phyloP scores from a whole-genome alignment of 2,797 vertebrate species.

The Cryptoblepharus egeriae region DNA sequence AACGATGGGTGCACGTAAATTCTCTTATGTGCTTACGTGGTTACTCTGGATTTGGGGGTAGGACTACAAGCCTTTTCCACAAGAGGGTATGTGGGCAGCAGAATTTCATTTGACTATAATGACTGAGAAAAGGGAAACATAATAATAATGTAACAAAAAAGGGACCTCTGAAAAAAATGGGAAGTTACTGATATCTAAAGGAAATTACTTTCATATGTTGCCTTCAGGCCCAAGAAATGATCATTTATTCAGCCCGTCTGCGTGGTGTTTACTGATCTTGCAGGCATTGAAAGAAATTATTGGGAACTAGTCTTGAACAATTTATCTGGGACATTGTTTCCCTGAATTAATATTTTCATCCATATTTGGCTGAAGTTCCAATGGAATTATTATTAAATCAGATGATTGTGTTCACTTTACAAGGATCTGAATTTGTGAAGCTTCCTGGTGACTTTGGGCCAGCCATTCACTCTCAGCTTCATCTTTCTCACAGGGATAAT shows the following conservation, averaged over 20 bases:
- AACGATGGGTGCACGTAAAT: too few species aligned
- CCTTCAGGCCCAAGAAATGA: background rate
- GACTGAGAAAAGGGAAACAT: background rate
- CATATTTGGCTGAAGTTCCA: slow-evolving; percentile 14
- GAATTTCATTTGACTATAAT: background rate
- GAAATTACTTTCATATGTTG: slow-evolving; percentile 19
- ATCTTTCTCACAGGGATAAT: too few species aligned
- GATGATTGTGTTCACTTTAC: slow-evolving; percentile 41
- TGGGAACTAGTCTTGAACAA: slow-evolving; percentile 42
- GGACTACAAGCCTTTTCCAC: too few species aligned
- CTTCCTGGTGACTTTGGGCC: background rate
- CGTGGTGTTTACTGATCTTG: slow-evolving; percentile 43
- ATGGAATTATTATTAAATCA: slow-evolving; percentile 29
- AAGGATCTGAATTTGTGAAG: background rate
- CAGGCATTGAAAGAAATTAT: slow-evolving; percentile 52
- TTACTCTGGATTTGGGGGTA: too few species aligned
- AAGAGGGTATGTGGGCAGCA: background rate
- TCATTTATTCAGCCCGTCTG: slow-evolving; percentile 50
- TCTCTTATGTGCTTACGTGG: too few species aligned
- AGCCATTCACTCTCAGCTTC: too few species aligned
- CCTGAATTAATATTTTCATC: slow-evolving; percentile 9
- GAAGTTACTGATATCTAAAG: background rate
- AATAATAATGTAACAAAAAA: background rate
- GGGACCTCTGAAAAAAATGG: background rate
- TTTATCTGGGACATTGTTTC: slow-evolving; percentile 49